Evolutionary conservation across 2,888 invertebrate genomes (phyloP).

Genomic region (Ophion slaviceki): DNA sequence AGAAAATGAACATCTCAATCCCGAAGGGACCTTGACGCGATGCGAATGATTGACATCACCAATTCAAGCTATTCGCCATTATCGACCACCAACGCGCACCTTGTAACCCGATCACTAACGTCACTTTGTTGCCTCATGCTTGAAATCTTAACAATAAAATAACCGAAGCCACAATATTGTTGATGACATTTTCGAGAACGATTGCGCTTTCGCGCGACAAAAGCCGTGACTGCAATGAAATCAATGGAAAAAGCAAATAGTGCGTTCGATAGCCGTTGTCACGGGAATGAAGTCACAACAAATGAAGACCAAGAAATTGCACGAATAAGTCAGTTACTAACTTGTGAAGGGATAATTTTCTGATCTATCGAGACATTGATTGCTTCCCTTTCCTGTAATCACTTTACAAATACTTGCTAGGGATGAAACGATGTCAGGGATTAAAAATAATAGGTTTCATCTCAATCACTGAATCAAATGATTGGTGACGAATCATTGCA

Average conservation of each 20-base stretch:
- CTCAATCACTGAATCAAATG: too few relatives aligned
- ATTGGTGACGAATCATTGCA: too few relatives aligned
- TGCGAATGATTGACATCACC: too few relatives aligned
- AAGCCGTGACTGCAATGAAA: slow-evolving; percentile 36
- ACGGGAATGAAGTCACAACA: slow-evolving; percentile 55
- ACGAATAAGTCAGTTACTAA: not conserved
- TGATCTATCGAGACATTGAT: not conserved
- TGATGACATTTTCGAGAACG: not conserved
- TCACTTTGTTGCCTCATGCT: not conserved
- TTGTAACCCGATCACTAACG: not conserved
- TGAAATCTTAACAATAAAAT: not conserved
- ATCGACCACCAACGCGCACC: not conserved
- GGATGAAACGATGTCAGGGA: not conserved
- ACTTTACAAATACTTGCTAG: not conserved
- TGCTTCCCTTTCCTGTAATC: not conserved
- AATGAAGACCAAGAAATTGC: slow-evolving; percentile 26
- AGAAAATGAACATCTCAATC: too few relatives aligned
- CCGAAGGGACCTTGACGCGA: too few relatives aligned
- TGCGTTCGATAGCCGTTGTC: slow-evolving; percentile 31
- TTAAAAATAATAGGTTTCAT: not conserved
- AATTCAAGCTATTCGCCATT: too few relatives aligned
- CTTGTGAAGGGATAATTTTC: not conserved
- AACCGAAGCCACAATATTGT: not conserved
- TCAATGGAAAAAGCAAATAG: slow-evolving; percentile 30
- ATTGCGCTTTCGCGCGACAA: slow-evolving; percentile 12